Percentiles rank a stretch among this genome's conserved stretches.
These are phyloP conservation scores for Ips nitidus DNA, from an alignment of 1,140 invertebrate species.

Conservation along the genomic window DNA sequence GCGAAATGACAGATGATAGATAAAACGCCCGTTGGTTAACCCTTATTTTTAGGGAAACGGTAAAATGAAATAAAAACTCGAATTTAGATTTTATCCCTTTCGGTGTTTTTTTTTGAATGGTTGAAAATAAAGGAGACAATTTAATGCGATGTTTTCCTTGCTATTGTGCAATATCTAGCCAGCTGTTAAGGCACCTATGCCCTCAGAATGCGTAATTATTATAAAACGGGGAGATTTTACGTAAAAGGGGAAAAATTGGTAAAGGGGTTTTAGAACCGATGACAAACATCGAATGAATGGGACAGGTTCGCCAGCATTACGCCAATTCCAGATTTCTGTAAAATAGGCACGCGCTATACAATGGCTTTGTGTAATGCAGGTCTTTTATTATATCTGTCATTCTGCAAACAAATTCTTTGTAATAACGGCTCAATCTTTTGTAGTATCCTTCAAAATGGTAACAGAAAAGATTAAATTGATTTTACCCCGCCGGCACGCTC, in stretches of 20 bases:
- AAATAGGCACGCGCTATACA: constrained; percentile 44
- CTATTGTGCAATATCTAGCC: constrained; percentile 38
- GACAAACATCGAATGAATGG: constrained; percentile 46
- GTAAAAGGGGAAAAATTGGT: constrained; percentile 48
- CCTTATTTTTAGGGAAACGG: background rate
- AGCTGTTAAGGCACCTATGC: constrained; percentile 44
- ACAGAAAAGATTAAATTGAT: constrained; percentile 45
- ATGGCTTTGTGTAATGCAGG: constrained; percentile 38
- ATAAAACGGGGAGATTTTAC: constrained; percentile 50
- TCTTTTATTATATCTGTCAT: constrained; percentile 41
- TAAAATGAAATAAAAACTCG: no score
- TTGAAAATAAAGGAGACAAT: constrained; percentile 3
- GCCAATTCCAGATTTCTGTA: constrained; percentile 48
- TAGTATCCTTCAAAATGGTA: constrained; percentile 40
- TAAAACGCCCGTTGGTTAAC: no score
- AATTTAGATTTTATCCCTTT: background rate
- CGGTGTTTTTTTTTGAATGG: background rate
- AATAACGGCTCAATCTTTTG: constrained; percentile 40
- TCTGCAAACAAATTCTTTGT: constrained; percentile 35
- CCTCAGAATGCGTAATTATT: constrained; percentile 52
- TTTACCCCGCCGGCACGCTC: constrained; percentile 30
- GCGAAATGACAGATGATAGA: no score
- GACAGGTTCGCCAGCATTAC: constrained; percentile 40
- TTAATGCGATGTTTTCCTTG: constrained; percentile 12
- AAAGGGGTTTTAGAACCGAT: constrained; percentile 44